Percentiles rank a stretch among this genome's conserved stretches.
phyloP scores from a whole-genome alignment of 64 coral and sea anemone genomes.

The Astreopora myriophthalma region DNA sequence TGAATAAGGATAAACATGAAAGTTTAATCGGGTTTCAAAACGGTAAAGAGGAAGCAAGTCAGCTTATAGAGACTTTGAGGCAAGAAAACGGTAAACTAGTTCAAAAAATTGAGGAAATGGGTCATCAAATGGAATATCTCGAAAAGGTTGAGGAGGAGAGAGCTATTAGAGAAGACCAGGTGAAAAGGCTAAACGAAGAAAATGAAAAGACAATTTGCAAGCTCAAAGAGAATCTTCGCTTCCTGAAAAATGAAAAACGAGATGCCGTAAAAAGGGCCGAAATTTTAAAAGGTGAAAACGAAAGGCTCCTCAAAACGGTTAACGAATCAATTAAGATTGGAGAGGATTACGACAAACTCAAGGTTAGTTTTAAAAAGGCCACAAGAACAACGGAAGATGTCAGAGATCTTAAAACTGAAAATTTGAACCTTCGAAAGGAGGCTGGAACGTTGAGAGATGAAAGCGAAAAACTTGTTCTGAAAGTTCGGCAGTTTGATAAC shows the following conservation, averaged over 20 bases:
- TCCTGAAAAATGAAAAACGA: background rate
- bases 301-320: slow-evolving; percentile 19
- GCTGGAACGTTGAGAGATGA: background rate
- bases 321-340: slow-evolving; percentile 26
- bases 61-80: background rate
- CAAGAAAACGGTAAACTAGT: background rate
- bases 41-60: background rate
- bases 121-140: background rate
- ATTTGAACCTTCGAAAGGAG: background rate
- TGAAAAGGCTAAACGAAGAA: background rate
- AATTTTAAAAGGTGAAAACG: slow-evolving; percentile 16
- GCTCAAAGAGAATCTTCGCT: background rate
- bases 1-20: background rate
- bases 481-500: background rate
- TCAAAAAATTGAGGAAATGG: background rate
- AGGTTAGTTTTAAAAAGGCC: background rate
- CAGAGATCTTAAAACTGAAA: slow-evolving; percentile 5
- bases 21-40: background rate
- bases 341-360: slow-evolving; percentile 19
- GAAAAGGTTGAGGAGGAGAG: background rate
- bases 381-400: background rate
- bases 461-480: background rate
- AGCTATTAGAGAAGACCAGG: background rate
- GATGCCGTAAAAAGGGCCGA: background rate
- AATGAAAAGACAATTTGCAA: background rate